Evolutionary conservation across 2,113 vertebrate species (phyloP).

Genomic region (Spilogale gracilis): DNA sequence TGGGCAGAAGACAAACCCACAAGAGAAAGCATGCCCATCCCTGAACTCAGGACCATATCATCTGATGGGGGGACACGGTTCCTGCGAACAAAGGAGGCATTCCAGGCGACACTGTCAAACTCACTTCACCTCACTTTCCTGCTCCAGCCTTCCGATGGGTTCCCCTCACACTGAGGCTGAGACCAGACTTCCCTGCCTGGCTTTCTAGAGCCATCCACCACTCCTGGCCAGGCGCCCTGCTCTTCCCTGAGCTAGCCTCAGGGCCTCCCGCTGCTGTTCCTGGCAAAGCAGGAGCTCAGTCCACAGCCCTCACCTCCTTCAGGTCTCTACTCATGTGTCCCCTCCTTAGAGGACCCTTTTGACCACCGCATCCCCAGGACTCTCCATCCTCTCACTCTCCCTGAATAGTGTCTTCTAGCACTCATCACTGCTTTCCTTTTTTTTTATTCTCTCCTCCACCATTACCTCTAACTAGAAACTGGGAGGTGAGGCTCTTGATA

Average conservation of each 20-base stretch:
- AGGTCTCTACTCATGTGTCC: not conserved
- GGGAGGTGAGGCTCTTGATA: not conserved
- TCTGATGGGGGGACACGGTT: not conserved
- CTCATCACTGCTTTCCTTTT: not conserved
- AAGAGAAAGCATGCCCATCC: not conserved
- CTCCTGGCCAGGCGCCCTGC: no score
- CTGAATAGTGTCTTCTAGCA: not conserved
- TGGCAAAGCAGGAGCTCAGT: not conserved
- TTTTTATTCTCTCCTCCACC: not conserved
- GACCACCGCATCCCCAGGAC: not conserved
- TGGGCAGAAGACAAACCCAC: not conserved
- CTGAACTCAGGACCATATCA: not conserved
- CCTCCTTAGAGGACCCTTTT: not conserved
- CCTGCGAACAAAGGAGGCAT: not conserved
- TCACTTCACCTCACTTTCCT: not conserved
- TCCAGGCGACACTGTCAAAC: not conserved
- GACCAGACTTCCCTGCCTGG: not conserved
- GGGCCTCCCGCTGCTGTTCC: not conserved
- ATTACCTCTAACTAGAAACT: not conserved
- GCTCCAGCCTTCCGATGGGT: not conserved
- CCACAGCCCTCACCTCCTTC: not conserved
- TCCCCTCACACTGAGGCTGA: not conserved
- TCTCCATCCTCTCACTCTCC: not conserved
- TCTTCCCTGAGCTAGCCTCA: not conserved
- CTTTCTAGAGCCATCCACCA: no score